A percentile compares a stretch with the other conserved stretches of the same genome.
Conservation (phyloP, 2,888 invertebrate species). For the Drosophila testacea region DNA sequence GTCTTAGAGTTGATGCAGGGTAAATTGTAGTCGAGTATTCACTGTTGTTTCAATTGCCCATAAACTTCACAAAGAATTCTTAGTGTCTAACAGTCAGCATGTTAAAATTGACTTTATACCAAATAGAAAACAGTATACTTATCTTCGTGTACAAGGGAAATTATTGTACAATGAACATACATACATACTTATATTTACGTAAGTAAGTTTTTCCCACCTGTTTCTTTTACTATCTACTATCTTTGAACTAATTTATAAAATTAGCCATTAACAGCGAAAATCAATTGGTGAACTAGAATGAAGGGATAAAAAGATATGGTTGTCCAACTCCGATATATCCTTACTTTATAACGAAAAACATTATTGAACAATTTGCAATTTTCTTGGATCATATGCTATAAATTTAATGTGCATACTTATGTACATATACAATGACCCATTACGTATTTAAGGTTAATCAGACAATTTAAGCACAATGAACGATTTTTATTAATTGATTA, state of each 20-base stretch:
- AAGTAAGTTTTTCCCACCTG: too few species aligned
- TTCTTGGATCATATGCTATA: too few species aligned
- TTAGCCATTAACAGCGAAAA: conserved; percentile 1
- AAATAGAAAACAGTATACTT: background rate
- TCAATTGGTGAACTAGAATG: background rate
- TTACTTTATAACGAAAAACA: background rate
- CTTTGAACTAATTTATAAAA: background rate
- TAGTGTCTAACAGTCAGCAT: background rate
- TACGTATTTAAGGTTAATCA: too few species aligned
- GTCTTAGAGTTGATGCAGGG: background rate
- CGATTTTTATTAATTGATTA: too few species aligned
- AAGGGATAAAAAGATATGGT: background rate
- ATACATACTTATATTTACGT: too few species aligned
- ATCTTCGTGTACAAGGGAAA: background rate
- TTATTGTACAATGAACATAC: too few species aligned
- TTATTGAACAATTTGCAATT: too few species aligned
- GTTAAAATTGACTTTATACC: background rate
- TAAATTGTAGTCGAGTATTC: background rate
- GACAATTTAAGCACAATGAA: too few species aligned
- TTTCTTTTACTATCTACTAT: background rate
- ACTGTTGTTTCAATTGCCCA: too few species aligned
- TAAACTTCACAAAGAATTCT: background rate
- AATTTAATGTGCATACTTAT: too few species aligned
- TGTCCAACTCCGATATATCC: background rate
- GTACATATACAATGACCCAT: too few species aligned